Conservation (phyloP, 2,797 vertebrate genomes). For the Lophura swinhoii region DNA sequence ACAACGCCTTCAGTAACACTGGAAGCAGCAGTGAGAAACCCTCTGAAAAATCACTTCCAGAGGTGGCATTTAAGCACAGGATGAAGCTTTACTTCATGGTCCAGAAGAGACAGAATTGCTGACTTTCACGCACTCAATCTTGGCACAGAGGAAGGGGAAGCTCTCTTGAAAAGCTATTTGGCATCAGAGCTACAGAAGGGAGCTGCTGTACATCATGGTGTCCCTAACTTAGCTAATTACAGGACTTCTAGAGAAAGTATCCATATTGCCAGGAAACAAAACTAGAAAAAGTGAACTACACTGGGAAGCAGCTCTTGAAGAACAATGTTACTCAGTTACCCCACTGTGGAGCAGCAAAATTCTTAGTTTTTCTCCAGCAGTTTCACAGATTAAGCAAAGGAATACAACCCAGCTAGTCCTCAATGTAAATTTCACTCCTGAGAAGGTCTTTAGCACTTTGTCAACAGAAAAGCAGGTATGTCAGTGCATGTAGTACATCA, state of each 20-base stretch:
- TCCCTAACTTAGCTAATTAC: background rate
- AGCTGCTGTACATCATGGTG: fast-evolving
- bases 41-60: background rate
- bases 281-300: background rate
- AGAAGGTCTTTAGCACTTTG: background rate
- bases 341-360: fast-evolving
- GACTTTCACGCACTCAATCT: background rate
- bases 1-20: fast-evolving
- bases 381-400: background rate
- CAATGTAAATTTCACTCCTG: no score
- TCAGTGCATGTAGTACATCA: background rate
- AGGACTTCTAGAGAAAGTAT: background rate
- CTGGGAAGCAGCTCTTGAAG: background rate
- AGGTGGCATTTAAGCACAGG: background rate
- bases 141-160: background rate
- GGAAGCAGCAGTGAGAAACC: fast-evolving
- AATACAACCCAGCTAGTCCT: no score
- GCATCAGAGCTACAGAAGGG: background rate
- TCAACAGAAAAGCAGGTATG: fast-evolving
- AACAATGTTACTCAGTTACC: background rate
- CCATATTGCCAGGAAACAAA: no score
- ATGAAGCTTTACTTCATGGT: background rate
- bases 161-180: background rate
- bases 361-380: background rate
- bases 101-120: background rate